These are phyloP conservation scores for Pogonocherus hispidulus DNA, from an alignment of 2,888 invertebrate genomes.

Conservation along the genomic window DNA sequence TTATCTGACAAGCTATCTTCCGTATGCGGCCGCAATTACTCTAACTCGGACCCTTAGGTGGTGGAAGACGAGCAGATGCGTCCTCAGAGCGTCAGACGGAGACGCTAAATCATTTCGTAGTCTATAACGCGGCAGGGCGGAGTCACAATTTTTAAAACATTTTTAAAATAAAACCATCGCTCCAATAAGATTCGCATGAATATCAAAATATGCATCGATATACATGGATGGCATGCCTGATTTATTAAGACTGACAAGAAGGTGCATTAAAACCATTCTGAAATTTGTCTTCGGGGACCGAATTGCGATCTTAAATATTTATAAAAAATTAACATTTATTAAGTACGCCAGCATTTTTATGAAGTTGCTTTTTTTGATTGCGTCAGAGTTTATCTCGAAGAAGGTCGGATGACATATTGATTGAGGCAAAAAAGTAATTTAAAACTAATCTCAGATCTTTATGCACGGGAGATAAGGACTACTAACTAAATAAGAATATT, in stretches of 20 bases:
- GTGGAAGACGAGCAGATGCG: conserved; percentile 47
- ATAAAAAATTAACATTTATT: conserved; percentile 43
- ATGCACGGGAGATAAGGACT: no score
- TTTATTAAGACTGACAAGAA: conserved; percentile 50
- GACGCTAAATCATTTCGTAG: conserved; percentile 54
- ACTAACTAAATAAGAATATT: no score
- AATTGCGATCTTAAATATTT: conserved; percentile 41
- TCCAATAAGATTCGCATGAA: conserved; percentile 63
- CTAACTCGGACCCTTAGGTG: conserved; percentile 61
- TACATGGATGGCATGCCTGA: conserved; percentile 44
- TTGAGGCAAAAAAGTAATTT: no score
- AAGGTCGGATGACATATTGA: background rate
- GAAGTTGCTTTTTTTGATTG: background rate
- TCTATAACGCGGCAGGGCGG: conserved; percentile 60
- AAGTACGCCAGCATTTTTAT: conserved; percentile 18
- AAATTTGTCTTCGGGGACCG: conserved; percentile 45
- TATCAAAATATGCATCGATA: conserved; percentile 61
- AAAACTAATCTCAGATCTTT: no score
- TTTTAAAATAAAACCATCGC: conserved; percentile 59
- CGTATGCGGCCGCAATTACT: conserved; percentile 65
- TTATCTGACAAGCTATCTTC: conserved; percentile 64
- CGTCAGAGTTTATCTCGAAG: background rate
- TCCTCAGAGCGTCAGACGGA: conserved; percentile 37
- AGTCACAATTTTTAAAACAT: conserved; percentile 58
- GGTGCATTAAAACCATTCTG: conserved; percentile 44